Percentiles rank a stretch among this genome's conserved stretches.
phyloP scores from a whole-genome alignment of 1,140 invertebrate genomes.

The Tetragnatha versicolor region DNA sequence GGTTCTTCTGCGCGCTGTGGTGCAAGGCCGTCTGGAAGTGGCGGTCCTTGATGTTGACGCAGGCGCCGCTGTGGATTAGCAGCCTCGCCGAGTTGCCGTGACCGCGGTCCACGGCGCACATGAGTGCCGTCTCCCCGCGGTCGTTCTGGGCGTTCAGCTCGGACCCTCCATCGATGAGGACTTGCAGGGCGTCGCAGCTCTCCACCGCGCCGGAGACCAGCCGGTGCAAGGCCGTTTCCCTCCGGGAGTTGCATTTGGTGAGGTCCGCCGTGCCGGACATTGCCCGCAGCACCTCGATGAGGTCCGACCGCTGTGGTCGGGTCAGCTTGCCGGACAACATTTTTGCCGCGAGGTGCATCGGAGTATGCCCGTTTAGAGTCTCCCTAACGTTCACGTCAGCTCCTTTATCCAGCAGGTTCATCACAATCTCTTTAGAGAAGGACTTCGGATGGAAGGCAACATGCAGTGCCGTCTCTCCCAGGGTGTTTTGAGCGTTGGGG shows the following conservation, averaged over 20 bases:
- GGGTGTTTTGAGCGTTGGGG: conserved; percentile 70
- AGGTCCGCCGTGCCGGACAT: conserved; percentile 53
- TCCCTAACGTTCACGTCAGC: conserved; percentile 42
- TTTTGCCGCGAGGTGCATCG: conserved; percentile 41
- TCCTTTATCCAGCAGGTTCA: conserved; percentile 15
- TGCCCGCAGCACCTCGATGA: not conserved
- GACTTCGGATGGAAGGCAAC: conserved; percentile 29
- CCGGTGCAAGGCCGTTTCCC: conserved; percentile 59
- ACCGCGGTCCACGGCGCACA: conserved; percentile 94
- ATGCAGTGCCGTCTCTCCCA: conserved; percentile 51
- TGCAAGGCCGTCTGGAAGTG: conserved; percentile 55
- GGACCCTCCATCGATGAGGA: conserved; percentile 55
- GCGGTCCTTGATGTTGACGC: conserved; percentile 57
- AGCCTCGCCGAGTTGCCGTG: conserved; percentile 82
- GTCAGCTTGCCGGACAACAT: not conserved
- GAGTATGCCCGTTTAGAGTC: conserved; percentile 42
- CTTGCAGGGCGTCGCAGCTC: conserved; percentile 32
- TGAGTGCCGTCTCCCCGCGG: conserved; percentile 90
- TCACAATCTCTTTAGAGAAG: conserved; percentile 23
- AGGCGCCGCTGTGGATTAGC: conserved; percentile 61
- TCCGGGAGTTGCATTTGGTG: conserved; percentile 57
- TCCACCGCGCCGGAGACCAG: conserved; percentile 13
- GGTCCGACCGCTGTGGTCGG: not conserved
- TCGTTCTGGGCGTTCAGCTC: conserved; percentile 71
- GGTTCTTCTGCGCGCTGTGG: conserved; percentile 52